These are phyloP conservation scores for Lepidurus packardi DNA, from an alignment of 1,140 invertebrate species.

Conservation along the genomic window DNA sequence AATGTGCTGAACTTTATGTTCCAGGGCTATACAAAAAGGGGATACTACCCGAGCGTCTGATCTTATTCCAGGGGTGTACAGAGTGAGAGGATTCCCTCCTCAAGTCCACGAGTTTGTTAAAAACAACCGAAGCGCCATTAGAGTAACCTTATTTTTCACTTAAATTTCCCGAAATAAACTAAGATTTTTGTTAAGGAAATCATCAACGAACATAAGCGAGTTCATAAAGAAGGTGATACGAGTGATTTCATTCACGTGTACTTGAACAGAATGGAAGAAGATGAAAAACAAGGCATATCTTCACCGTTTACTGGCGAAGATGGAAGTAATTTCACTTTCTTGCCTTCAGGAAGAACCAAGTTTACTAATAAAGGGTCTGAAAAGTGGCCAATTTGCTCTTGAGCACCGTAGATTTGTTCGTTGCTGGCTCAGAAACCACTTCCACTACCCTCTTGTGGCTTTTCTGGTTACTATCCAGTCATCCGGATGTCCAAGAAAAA, in stretches of 20 bases:
- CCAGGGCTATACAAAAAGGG: no score
- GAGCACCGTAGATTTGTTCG: conserved; percentile 24
- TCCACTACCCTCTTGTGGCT: background rate
- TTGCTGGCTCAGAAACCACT: conserved; percentile 31
- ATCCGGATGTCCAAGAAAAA: conserved; percentile 40
- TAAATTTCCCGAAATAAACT: no score
- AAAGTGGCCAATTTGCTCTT: conserved; percentile 22
- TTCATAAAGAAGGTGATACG: background rate
- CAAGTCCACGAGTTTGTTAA: no score
- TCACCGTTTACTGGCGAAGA: background rate
- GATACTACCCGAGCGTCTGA: no score
- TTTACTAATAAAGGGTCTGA: background rate
- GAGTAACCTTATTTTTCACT: no score
- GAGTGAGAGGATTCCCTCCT: no score
- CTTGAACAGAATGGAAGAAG: conserved; percentile 26
- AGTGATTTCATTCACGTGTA: conserved; percentile 32
- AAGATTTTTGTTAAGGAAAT: background rate
- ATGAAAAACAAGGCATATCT: background rate
- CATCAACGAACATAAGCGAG: conserved; percentile 23
- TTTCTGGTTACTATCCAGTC: background rate
- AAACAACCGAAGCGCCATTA: no score
- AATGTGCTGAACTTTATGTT: no score
- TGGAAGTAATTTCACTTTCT: background rate
- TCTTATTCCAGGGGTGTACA: no score
- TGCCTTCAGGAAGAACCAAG: background rate